Evolutionary conservation across 2,113 vertebrate genomes (phyloP).

Genomic region (Nannospalax galili): DNA sequence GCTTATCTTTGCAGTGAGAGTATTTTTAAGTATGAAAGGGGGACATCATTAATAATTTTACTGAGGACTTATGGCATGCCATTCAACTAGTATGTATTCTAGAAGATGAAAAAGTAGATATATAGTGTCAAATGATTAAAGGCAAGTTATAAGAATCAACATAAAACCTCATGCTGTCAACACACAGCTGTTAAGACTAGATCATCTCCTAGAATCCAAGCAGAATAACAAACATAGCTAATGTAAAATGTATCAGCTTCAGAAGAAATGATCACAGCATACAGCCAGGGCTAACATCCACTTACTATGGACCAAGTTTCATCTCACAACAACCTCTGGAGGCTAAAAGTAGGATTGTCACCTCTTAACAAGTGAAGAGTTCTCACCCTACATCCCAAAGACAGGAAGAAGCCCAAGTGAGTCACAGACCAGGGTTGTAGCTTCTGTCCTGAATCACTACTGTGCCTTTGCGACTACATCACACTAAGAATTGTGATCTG

Average conservation of each 20-base stretch:
- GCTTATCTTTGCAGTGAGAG: not conserved
- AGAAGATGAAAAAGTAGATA: not conserved
- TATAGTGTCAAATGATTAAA: not conserved
- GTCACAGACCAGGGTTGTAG: accelerated
- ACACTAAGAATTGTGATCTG: not conserved
- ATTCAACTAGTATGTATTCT: not conserved
- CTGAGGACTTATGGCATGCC: not conserved
- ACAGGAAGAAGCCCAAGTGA: not conserved
- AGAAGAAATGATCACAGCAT: not conserved
- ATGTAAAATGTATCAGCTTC: not conserved
- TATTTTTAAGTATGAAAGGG: not conserved
- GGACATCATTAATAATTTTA: not conserved
- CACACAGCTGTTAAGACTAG: not conserved
- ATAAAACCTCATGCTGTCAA: not conserved
- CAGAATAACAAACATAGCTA: not conserved
- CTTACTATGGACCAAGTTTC: not conserved
- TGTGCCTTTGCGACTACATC: not conserved
- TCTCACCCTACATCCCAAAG: not conserved
- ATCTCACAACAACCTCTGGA: not conserved
- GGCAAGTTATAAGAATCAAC: not conserved
- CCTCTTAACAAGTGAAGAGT: not conserved
- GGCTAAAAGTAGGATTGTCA: not conserved
- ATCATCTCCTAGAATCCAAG: not conserved
- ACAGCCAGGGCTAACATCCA: not conserved
- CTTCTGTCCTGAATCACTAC: not conserved